Base-by-base conservation (phyloP, 2,888 invertebrate species). In the Cephalotes varians region DNA sequence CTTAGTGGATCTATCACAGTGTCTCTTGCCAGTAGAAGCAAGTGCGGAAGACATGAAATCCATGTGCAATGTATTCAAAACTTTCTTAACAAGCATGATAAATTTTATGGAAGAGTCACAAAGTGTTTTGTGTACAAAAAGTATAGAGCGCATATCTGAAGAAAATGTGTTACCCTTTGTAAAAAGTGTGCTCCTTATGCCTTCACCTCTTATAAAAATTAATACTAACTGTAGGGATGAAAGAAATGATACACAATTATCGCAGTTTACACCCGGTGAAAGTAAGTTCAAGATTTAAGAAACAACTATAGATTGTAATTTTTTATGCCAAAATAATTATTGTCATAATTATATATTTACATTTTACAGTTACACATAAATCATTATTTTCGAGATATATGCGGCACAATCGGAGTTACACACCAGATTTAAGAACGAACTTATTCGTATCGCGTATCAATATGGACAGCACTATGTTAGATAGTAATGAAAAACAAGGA, bases 181-280 rank as follows among this genome's bases (percentile, higher is more conserved):
- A 64, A 85, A 90, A 80, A 90, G 88, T 44, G 84, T 90, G 21
- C 86, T 93, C n/a, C 88, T 94, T 9, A 90, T 92, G 87, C 86
- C 91, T 2, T 93, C 94, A 0, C 94, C 94, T 37, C 87, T 85
- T 10, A 92, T 93, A 15, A 90, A 91, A 79, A 88, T 94, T 6
- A 91, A 91, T 82, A 86, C 83, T 10, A 86, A 90, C 64, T 81
- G 58, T 31, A 82, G 83, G 28, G 56, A 85, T 4, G 87, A 89
- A 28, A 85, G 77, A 47, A 87, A 67, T 28, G 90, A 91, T 51
- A 82, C 88, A 81, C 85, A 87, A 72, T 82, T 91, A 82, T 83
- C 94, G 31, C 88, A 92, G 58, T 85, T 94, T 28, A 94, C 94
- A 2, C 94, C 94, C 1, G 88, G 92, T 12, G 93, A 93, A 90